Evolutionary conservation across 2,113 vertebrate genomes (phyloP).

Genomic region (Speoplatyrhinus poulsoni): DNA sequence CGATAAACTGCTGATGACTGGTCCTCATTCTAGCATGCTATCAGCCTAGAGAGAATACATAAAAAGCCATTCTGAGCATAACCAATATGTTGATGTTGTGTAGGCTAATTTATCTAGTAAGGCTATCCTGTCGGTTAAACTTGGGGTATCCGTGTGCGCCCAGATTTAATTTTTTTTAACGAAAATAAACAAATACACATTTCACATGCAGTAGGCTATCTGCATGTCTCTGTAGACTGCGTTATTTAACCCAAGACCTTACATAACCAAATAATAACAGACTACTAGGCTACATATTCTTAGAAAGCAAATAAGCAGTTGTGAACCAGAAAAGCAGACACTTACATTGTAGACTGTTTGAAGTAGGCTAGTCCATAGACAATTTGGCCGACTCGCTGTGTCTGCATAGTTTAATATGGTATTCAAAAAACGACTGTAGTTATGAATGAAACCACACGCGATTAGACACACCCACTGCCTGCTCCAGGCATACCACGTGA

Average conservation of each 20-base stretch:
- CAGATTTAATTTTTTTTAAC: neutral
- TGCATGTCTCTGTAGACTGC: neutral
- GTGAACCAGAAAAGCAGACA: constrained; percentile 15
- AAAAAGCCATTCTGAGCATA: constrained; percentile 2
- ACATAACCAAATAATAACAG: constrained; percentile 47
- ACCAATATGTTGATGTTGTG: neutral
- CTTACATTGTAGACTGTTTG: constrained; percentile 68
- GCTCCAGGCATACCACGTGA: constrained; percentile 67
- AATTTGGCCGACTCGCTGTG: constrained; percentile 43
- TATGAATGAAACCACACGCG: constrained; percentile 81
- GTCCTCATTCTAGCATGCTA: constrained; percentile 48
- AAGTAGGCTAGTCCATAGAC: constrained; percentile 50
- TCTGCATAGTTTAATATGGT: constrained; percentile 72
- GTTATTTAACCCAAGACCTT: constrained; percentile 18
- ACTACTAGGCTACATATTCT: neutral
- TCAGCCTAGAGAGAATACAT: constrained; percentile 48
- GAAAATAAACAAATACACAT: neutral
- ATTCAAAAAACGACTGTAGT: constrained; percentile 70
- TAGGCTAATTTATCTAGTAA: neutral
- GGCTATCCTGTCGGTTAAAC: too few relatives aligned
- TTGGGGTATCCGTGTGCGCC: neutral
- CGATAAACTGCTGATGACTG: constrained; percentile 41
- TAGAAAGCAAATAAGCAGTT: constrained; percentile 1
- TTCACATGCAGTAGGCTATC: neutral
- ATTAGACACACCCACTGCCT: constrained; percentile 77